Evolutionary conservation across 1,140 invertebrate species (phyloP), one percentile per base, ranked within the genome.

Genomic region (Trypoxylus dichotomus): DNA sequence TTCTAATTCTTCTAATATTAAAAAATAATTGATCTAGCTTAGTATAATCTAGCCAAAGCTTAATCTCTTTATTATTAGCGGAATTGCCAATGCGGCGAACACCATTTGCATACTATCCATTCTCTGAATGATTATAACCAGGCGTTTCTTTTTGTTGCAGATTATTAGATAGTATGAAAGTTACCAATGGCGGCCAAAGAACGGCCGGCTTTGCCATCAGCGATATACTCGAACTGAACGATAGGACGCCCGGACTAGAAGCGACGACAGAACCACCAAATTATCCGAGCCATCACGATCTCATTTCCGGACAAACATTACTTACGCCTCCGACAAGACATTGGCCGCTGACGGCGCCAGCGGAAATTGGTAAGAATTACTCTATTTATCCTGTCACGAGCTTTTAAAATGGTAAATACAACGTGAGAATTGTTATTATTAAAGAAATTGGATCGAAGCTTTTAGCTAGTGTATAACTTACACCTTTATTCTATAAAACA

Each of bases 151-250:
- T 82, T 84, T 81, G 21, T 87, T 87, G 7, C 86, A 92, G 91
- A 76, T 86, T 92, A 37, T 83, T 92, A 83, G 91, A 92, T 81
- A 91, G 89, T 80, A 92, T 92, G 88, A 92, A 92, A 86, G 89
- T 91, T 86, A 90, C 90, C 0, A 76, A 79, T 29, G 79, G 81
- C 25, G 80, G 79, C 21, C 80, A 80, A 73, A 78, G 83, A 88
- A 88, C 41, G 85, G 90, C 89, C 1, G 88, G 90, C 29, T 92
- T 92, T 78, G 90, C 91, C 75, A 92, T 92, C 73, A 89, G 89
- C 79, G 91, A 92, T 82, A 92, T 92, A 78, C 81, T 92, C 54
- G 90, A 91, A 76, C 82, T 91, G 58, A 90, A 90, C 79, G 90
- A 86, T 43, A 79, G 85, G 25, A 82, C 83, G 60, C 81, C 78